phyloP scores from a whole-genome alignment of 1,140 invertebrate species.

The Drosophila nigrodunni region DNA sequence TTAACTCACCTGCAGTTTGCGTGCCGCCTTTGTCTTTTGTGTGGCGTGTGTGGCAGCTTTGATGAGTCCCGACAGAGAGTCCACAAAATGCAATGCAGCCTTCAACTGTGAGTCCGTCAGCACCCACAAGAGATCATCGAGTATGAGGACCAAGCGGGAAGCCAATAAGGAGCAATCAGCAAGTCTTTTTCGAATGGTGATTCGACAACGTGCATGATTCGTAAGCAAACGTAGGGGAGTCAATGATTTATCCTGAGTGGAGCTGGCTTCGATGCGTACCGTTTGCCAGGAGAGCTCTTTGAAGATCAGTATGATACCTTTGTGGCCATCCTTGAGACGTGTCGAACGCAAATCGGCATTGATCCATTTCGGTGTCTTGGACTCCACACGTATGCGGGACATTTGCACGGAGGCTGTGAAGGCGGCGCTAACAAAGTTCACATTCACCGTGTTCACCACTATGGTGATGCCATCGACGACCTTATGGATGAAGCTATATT shows the following conservation, averaged over 20 bases:
- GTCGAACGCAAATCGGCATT: slow-evolving; percentile 93
- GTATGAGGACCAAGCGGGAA: slow-evolving; percentile 95
- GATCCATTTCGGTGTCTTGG: slow-evolving; percentile 95
- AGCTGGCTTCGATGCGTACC: slow-evolving; percentile 95
- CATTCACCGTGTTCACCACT: slow-evolving; percentile 96
- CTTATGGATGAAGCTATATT: slow-evolving; percentile 96
- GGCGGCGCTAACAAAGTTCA: slow-evolving; percentile 96
- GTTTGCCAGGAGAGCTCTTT: slow-evolving; percentile 99
- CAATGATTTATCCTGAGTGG: slow-evolving; percentile 91
- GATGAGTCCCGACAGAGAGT: slow-evolving; percentile 94
- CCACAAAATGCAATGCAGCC: slow-evolving; percentile 96
- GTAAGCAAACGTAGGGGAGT: slow-evolving; percentile 97
- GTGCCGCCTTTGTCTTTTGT: slow-evolving; percentile 94
- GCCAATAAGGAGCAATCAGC: slow-evolving; percentile 96
- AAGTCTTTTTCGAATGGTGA: slow-evolving; percentile 96
- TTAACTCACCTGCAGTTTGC: slow-evolving; percentile 91
- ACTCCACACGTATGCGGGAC: slow-evolving; percentile 95
- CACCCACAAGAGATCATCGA: slow-evolving; percentile 99
- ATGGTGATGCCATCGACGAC: slow-evolving; percentile 99
- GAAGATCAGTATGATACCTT: slow-evolving; percentile 96
- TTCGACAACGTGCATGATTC: slow-evolving; percentile 97
- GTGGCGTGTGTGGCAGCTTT: slow-evolving; percentile 92
- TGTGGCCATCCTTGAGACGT: slow-evolving; percentile 94
- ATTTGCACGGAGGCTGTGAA: slow-evolving; percentile 98
- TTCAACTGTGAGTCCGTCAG: slow-evolving; percentile 98